These are phyloP conservation scores for Hesperophylax magnus DNA, from an alignment of 1,140 invertebrate species.

Conservation along the genomic window DNA sequence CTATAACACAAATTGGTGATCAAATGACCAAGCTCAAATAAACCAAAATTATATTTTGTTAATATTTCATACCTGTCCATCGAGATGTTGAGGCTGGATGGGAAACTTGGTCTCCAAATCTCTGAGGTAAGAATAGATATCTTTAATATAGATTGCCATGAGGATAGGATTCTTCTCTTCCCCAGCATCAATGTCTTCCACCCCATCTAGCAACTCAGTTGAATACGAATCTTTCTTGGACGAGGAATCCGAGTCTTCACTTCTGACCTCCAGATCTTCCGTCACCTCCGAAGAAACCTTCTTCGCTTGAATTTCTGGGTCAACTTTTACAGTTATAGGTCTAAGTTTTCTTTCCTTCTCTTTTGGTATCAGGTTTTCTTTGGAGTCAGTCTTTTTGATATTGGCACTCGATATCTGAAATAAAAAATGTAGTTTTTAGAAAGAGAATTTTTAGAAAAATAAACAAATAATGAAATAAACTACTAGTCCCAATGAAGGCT, in stretches of 20 bases:
- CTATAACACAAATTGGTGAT: no score
- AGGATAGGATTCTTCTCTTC: constrained; percentile 80
- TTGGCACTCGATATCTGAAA: constrained; percentile 47
- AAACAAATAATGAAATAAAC: no score
- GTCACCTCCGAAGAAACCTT: constrained; percentile 6
- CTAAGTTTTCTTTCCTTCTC: constrained; percentile 61
- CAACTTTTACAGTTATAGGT: constrained; percentile 51
- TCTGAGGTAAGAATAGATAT: constrained; percentile 87
- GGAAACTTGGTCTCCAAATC: constrained; percentile 78
- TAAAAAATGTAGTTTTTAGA: constrained; percentile 16
- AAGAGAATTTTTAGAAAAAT: background rate
- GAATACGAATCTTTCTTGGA: constrained; percentile 50
- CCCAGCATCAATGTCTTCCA: constrained; percentile 79
- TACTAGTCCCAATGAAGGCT: no score
- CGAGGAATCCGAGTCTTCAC: background rate
- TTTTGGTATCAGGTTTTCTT: constrained; percentile 48
- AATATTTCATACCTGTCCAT: constrained; percentile 69
- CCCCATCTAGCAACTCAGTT: constrained; percentile 61
- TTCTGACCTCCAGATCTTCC: background rate
- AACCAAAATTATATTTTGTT: no score
- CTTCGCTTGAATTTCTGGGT: constrained; percentile 20
- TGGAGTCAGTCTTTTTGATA: constrained; percentile 38
- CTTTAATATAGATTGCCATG: constrained; percentile 86
- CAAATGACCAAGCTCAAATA: no score
- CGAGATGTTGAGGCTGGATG: constrained; percentile 76